These are phyloP conservation scores for Cinclus cinclus DNA, from an alignment of 2,113 vertebrate species.

Conservation along the genomic window DNA sequence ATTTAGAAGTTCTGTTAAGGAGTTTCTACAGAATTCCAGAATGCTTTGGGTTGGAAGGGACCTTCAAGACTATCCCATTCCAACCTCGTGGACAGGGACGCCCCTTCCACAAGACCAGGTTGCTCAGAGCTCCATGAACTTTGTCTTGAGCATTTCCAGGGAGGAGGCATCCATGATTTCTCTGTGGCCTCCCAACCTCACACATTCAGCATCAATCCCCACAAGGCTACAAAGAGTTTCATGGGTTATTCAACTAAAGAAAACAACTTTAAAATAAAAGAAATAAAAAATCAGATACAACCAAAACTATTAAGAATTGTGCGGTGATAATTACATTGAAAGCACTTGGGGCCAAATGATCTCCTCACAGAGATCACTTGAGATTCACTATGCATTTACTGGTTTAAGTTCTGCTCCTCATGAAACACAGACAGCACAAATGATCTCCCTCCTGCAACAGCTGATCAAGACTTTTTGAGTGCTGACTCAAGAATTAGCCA, in stretches of 20 bases:
- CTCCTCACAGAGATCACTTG: not conserved
- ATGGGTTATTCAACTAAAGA: not conserved
- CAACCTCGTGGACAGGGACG: not conserved
- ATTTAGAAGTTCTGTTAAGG: not conserved
- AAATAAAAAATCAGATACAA: not conserved
- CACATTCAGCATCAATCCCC: not conserved
- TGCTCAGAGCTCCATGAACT: not conserved
- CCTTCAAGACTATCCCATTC: not conserved
- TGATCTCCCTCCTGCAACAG: constrained; percentile 7
- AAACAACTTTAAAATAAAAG: not conserved
- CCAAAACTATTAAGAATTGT: not conserved
- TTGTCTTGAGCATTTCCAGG: not conserved
- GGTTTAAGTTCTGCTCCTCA: constrained; percentile 15
- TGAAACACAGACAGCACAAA: not conserved
- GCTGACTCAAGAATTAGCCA: constrained; percentile 30
- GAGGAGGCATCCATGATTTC: not conserved
- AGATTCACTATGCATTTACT: constrained; percentile 17
- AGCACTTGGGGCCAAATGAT: not conserved
- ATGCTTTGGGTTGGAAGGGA: not conserved
- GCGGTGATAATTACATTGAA: not conserved
- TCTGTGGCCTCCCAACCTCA: not conserved
- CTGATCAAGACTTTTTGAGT: constrained; percentile 47
- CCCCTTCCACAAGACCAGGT: rapidly evolving
- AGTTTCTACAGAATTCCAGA: not conserved
- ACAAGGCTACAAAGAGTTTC: not conserved